phyloP scores from a whole-genome alignment of 2,888 invertebrate species.

The Oligia fasciuncula region DNA sequence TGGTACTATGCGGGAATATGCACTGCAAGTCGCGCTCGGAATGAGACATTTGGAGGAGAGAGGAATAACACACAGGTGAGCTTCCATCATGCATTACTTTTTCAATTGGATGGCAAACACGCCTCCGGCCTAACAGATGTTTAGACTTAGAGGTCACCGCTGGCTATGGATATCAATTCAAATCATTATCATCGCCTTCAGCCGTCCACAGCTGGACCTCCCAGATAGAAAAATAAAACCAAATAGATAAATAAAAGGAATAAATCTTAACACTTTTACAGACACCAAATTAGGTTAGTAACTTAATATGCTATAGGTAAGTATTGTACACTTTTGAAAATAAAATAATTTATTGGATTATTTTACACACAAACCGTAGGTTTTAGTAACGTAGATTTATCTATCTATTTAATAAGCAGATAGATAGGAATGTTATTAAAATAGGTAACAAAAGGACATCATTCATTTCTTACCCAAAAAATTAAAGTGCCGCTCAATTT shows the following conservation, averaged over 20 bases:
- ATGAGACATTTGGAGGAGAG: conserved; percentile 94
- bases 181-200: not conserved
- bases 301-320: no score
- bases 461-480: no score
- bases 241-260: no score
- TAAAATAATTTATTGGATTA: not conserved
- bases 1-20: conserved; percentile 91
- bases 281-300: no score
- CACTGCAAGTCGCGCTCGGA: conserved; percentile 94
- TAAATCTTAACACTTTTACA: not conserved
- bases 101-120: not conserved
- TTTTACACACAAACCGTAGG: no score
- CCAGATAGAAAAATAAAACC: no score
- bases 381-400: not conserved
- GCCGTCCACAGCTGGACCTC: not conserved
- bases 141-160: not conserved
- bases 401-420: not conserved
- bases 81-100: not conserved
- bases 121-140: not conserved
- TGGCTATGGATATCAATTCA: not conserved
- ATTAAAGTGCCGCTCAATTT: no score
- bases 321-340: not conserved
- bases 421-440: not conserved
- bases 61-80: conserved; percentile 92
- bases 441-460: no score